Base-by-base conservation (phyloP, 2,888 invertebrate genomes). In the Petrophora chlorosata region DNA sequence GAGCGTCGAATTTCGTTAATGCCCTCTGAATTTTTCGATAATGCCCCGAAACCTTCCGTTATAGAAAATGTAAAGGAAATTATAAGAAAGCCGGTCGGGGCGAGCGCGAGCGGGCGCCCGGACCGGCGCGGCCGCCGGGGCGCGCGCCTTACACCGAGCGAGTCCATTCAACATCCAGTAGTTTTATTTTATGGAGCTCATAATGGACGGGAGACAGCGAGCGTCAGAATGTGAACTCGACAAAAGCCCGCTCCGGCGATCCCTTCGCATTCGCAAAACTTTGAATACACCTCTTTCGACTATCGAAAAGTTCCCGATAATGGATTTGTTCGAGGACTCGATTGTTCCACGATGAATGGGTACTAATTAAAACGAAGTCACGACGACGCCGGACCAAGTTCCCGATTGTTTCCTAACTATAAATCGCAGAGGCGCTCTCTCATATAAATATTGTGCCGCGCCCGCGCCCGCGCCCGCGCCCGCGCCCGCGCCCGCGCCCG, bases 341-440 rank as follows among this genome's bases (percentile, higher is more conserved):
- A 90, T 89, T 88, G 90, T 89, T 87, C 87, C 67, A 73, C 84
- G 81, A 88, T 90, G 88, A 90, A 91, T 90, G 88, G 89, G 85
- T 79, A 85, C 89, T 90, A 91, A 91, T 91, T 91, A 91, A 90
- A 91, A 91, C 82, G 85, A 86, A 89, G 88, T 89, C 87, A 84
- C 81, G 82, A 76, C 84, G 82, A 76, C 67, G 82, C 75, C 70
- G 81, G 86, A 82, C 85, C 78, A 84, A 88, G 79, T 87, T 87
- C 71, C 70, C 80, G 80, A 87, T 86, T 87, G 85, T 88, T 85
- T 78, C 77, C 75, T 59, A 80, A 85, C 86, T 85, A 85, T 85
- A 87, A 88, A 87, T 87, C 85, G 83, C 75, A 70, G 79, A 69
- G 64, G 75, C 65, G 69, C 75, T 76, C 76, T 56, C 64, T 72